Evolutionary conservation across 2,113 vertebrate species (phyloP).

Genomic region (Cyphomyrus plagiostoma): DNA sequence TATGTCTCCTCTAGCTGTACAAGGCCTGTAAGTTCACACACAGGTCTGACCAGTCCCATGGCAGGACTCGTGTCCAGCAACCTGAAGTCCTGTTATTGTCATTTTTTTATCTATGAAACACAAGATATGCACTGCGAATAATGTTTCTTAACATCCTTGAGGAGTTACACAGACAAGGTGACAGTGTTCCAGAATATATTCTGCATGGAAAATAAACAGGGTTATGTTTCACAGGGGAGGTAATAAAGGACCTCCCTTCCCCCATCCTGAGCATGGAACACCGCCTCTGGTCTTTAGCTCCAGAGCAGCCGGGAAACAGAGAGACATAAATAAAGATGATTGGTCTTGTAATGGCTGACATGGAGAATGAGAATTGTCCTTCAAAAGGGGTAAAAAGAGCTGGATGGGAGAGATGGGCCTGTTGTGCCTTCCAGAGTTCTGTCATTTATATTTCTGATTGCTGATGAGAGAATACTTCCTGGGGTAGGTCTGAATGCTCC

Average conservation of each 20-base stretch:
- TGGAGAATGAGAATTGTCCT: conserved; percentile 28
- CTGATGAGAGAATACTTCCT: not conserved
- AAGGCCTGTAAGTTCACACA: conserved; percentile 32
- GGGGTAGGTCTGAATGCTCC: conserved; percentile 9
- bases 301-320: conserved; percentile 16
- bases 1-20: conserved; percentile 27
- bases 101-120: conserved; percentile 36
- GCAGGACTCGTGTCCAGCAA: conserved; percentile 27
- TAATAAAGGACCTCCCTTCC: conserved; percentile 21
- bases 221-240: conserved; percentile 33
- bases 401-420: not conserved
- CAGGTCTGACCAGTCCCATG: conserved; percentile 28
- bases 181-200: conserved; percentile 40
- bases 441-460: conserved; percentile 21
- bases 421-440: conserved; percentile 11
- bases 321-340: conserved; percentile 36
- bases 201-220: conserved; percentile 42
- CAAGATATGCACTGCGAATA: conserved; percentile 23
- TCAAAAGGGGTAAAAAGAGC: conserved; percentile 31
- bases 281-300: conserved; percentile 22
- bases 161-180: conserved; percentile 30
- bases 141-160: conserved; percentile 33
- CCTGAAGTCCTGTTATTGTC: conserved; percentile 30
- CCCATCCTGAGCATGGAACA: conserved; percentile 23
- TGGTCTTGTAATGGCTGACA: conserved; percentile 32